Evolutionary conservation across 1,140 invertebrate genomes (phyloP), one percentile per base, ranked within the genome.

Genomic region (Drosophila auraria): DNA sequence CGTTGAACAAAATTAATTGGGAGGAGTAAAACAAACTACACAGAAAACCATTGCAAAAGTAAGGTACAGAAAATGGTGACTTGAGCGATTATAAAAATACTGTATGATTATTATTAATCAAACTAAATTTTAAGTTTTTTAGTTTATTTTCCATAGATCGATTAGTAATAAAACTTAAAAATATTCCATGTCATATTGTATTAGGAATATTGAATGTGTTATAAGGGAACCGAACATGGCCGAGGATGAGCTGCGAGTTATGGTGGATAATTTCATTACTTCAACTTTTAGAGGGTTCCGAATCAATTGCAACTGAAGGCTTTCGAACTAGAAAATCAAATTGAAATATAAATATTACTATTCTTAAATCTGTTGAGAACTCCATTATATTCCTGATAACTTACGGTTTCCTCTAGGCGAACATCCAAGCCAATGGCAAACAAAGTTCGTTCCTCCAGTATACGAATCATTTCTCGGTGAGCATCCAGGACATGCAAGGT

Each of bases 181-280:
- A 30, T 76, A 15, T 15, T 65, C 36, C 36, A 77, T 60, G 7
- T 77, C 74, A 23, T 44, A 78, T 78, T 78, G 73, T 20, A 78
- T 78, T 1, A 78, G 20, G 20, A 61, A 51, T 33, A 77, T 33
- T 0, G 56, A 56, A 58, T 78, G 42, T 8, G 36, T 77, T 11
- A 57, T 11, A 2, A 78, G 2, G 9, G 62, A 69, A 20, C 64
- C 47, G 17, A 59, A 27, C 50, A 77, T 33, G 23, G 44, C 50
- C 11, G 45, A n/a, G 8, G 36, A 33, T 8, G 15, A 23, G 17
- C 11, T 30, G 3, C 42, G 75, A 15, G 2, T 36, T 11, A 69
- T 3, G 0, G 42, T 12, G 7, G 51, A 77, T 4, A 69, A 7
- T 1, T 60, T 3, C 73, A 77, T 20, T 2, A 69, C 38, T 2